A percentile compares a stretch with the other conserved stretches of the same genome.
Conservation (phyloP, 2,888 invertebrate species). For the Nycteola revayana region DNA sequence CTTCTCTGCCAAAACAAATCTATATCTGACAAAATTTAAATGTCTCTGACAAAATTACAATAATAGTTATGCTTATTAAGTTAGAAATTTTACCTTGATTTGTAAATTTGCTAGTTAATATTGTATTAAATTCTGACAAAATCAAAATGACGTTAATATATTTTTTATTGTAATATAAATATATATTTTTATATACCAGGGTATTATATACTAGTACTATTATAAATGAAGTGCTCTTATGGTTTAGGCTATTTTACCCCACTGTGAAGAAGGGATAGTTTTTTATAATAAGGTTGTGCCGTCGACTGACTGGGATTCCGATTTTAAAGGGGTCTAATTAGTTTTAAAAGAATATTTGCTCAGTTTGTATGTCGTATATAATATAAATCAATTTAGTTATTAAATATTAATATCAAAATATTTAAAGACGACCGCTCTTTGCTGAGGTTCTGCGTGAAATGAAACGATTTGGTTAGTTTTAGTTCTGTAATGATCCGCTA, state of each 20-base stretch:
- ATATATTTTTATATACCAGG: slow-evolving; percentile 22
- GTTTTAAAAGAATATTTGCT: slow-evolving; percentile 42
- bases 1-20: no score
- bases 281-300: slow-evolving; percentile 32
- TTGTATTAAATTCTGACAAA: slow-evolving; percentile 11
- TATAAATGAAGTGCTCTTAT: slow-evolving; percentile 8
- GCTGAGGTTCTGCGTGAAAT: no score
- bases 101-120: no score
- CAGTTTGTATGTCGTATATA: slow-evolving; percentile 26
- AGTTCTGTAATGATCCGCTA: no score
- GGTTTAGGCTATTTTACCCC: neutral
- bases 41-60: slow-evolving; percentile 7
- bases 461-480: no score
- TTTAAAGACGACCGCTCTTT: no score
- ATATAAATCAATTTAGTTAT: slow-evolving; percentile 6
- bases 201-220: slow-evolving; percentile 17
- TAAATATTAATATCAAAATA: no score
- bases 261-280: slow-evolving; percentile 14
- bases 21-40: no score
- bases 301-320: slow-evolving; percentile 38
- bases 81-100: no score
- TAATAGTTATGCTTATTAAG: no score
- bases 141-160: slow-evolving; percentile 8
- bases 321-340: slow-evolving; percentile 34
- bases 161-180: no score